Evolutionary conservation across 2,113 vertebrate species (phyloP).

Genomic region (Glaucomys volans): DNA sequence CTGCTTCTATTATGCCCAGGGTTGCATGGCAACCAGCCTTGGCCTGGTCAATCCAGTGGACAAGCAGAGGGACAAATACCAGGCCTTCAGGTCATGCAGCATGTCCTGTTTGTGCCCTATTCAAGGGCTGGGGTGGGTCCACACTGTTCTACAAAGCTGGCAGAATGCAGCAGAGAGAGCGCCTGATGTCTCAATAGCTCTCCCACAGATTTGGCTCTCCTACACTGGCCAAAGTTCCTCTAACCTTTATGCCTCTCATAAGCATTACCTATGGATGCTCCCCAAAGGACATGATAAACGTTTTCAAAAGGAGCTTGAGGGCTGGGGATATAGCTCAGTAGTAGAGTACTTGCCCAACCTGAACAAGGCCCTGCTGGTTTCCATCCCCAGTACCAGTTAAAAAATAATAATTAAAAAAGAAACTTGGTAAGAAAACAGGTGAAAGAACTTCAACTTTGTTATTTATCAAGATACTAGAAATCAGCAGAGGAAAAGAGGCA

Average conservation of each 20-base stretch:
- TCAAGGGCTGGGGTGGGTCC: neutral
- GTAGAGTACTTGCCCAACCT: neutral
- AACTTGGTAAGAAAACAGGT: neutral
- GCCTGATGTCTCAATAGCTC: neutral
- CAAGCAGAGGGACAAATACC: conserved; percentile 38
- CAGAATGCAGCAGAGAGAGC: neutral
- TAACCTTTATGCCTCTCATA: neutral
- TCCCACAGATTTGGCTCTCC: neutral
- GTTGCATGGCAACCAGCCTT: conserved; percentile 62
- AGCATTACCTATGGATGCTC: neutral
- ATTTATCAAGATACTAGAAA: conserved; percentile 5
- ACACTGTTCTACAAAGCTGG: neutral
- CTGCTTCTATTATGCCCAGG: conserved; percentile 55
- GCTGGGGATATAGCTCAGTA: neutral
- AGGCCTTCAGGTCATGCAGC: neutral
- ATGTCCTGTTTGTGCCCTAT: conserved; percentile 44
- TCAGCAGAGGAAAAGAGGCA: neutral
- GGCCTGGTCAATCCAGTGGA: conserved; percentile 25
- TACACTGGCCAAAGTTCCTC: neutral
- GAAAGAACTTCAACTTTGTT: neutral
- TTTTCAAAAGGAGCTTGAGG: neutral
- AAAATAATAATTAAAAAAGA: neutral
- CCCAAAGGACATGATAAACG: neutral
- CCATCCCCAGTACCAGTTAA: neutral
- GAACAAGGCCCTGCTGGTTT: neutral